Evolutionary conservation across 1,140 invertebrate genomes (phyloP), one percentile per base, ranked within the genome.

Genomic region (Nixonia krombeini): DNA sequence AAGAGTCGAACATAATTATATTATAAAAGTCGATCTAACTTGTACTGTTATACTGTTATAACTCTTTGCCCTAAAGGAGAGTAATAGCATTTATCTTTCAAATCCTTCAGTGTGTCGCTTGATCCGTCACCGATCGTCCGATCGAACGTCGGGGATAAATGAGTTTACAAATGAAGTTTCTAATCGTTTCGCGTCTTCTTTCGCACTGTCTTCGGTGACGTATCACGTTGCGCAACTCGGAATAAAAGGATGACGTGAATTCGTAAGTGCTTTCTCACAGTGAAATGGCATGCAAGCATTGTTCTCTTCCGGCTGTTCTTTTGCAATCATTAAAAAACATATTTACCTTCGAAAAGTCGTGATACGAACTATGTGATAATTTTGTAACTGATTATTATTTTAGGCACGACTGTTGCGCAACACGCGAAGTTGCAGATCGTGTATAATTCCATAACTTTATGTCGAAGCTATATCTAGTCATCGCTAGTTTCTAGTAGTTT

Each of bases 11-110:
- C 72, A 72, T 65, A 70, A 70, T 78, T 79, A 79, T 78, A 57
- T 78, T 81, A 79, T 74, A 81, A 79, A 78, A 71, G 58, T 74
- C 55, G 70, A 66, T 74, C 59, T 72, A 78, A 71, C 73, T 80
- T 80, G 78, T 80, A 80, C 78, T 77, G 74, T 79, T 78, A 73
- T 78, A 79, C 70, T 13, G 33, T 13, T 31, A 74, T 72, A 79
- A 77, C 66, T 78, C 70, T 75, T 76, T 62, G 69, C 73, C 69
- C 64, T 73, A 70, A 68, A 66, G 59, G n/a, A n/a, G n/a, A n/a
- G n/a, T n/a, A n/a, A n/a, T n/a, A n/a, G n/a, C n/a, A n/a, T n/a
- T 62, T 55, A 65, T 55, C 52, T 40, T 59, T 63, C 63, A 66
- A 62, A 66, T 59, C 50, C 62, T 63, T 66, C 62, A 58, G 57